These are phyloP conservation scores for Prochilodus magdalenae DNA, from an alignment of 2,113 vertebrate genomes.

Conservation along the genomic window DNA sequence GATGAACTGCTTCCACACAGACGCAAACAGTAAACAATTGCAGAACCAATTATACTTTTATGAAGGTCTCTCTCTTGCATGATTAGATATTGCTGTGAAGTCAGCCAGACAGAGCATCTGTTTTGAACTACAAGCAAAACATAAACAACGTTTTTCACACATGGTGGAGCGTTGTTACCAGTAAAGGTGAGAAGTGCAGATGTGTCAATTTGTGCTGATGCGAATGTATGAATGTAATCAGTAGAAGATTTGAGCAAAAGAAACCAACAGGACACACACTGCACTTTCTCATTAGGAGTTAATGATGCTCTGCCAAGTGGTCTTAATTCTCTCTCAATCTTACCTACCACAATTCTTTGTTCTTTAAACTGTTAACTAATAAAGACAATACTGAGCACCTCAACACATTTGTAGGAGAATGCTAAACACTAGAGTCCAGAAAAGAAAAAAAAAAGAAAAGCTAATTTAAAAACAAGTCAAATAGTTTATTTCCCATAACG, in stretches of 20 bases:
- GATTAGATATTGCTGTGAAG: neutral
- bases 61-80: neutral
- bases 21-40: conserved; percentile 2
- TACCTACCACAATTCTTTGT: neutral
- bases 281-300: conserved; percentile 5
- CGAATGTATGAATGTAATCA: conserved; percentile 2
- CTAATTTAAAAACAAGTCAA: no score
- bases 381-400: neutral
- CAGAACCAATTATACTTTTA: conserved; percentile 6
- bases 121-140: neutral
- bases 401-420: neutral
- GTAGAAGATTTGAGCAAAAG: conserved; percentile 8
- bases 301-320: neutral
- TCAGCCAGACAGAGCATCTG: neutral
- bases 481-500: neutral
- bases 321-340: neutral
- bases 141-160: conserved; percentile 32
- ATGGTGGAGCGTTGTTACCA: neutral
- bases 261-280: neutral
- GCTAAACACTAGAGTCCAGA: neutral
- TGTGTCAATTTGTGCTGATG: neutral
- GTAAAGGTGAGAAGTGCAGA: neutral
- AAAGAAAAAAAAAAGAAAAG: no score
- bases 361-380: neutral
- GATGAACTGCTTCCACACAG: neutral